Evolutionary conservation across 53 echinoderm and acorn worm genomes (phyloP), one percentile per base, ranked within the genome.

Genomic region (Echinarachnius parma): DNA sequence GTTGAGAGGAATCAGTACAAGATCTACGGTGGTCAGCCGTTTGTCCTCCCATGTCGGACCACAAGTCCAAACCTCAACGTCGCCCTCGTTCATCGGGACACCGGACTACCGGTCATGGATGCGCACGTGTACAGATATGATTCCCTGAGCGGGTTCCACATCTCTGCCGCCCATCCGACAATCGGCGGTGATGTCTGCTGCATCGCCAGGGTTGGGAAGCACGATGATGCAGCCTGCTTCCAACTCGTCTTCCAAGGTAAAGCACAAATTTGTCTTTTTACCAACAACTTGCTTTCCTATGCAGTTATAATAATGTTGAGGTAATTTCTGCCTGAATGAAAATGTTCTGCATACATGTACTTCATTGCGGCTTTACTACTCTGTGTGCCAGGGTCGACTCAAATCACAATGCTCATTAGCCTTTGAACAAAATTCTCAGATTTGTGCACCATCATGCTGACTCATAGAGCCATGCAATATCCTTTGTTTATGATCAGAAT

Each of bases 131-230:
- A 69, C 31, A 49, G 26, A 16, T 84, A 84, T 31, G 70, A 84
- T 35, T 81, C 84, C 7, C 54, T 24, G 32, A 46, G 26, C 5
- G 89, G 89, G 9, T 89, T 89, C 31, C 69, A 84, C 29, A 70
- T 89, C 53, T 80, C 86, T n/a, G 78, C 81, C 32, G 61, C 83
- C 22, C 89, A 89, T 52, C 50, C 65, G 39, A n/a, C 24, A 44
- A 77, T 74, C 16, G 60, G 78, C 20, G 90, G 90, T 8, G 26
- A 86, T 53, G 68, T 86, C 19, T 75, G 78, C 49, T 90, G 90
- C 21, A 22, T 52, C 14, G 79, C 78, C 16, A 59, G 46, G 7
- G 46, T 81, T 14, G 61, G 75, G 42, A 68, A 68, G 28, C 57
- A 37, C 19, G 9, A 14, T 7, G 39, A 57, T 13, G 36, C 28